Base-by-base conservation (phyloP, 2,888 invertebrate genomes). In the Scaptomyza caliginosa region DNA sequence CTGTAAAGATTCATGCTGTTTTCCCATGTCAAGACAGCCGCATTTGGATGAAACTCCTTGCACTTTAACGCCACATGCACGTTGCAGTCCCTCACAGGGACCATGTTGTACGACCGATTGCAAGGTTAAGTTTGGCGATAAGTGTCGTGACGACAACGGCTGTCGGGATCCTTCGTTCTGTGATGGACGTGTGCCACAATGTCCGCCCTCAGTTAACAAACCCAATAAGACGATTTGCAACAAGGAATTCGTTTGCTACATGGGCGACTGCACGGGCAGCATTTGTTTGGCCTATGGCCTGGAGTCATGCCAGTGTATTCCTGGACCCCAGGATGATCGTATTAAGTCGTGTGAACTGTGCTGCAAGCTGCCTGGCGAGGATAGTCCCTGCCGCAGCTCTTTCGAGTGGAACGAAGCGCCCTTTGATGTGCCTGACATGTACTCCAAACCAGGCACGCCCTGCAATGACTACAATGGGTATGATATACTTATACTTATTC, bases 241-340 rank as follows among this genome's bases (percentile, higher is more conserved):
- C 91, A 96, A 98, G 90, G 97, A 98, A 90, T 98, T 99, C 88
- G 98, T 99, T 58, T 99, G 99, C 91, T 97, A 96, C 89, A 96
- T 97, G 95, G 99, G 99, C 48, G 91, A 98, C 91, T 99, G 99
- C 90, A 98, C 98, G 0, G 98, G 98, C 1, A 98, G 98, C n/a
- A 98, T 99, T 89, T 99, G 99, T 92, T 93, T 98, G 79, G 97
- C 97, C 4, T 98, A 98, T 90, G 97, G 98, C 10, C 93, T 99
- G 91, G 97, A 98, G 92, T 98, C 98, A 32, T 99, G 99, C 89
- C 98, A 98, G 91, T 98, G 98, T 90, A 94, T 95, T 77, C 94
- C 96, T 5, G 95, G 95, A 30, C 94, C 94, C 46, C 94, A 94
- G 79, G 97, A 97, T 89, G 94, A 94, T 82, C 94, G 95, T 71